A percentile compares a stretch with the other conserved stretches of the same genome.
Conservation (phyloP, 1,140 invertebrate genomes). For the Planococcus citri region DNA sequence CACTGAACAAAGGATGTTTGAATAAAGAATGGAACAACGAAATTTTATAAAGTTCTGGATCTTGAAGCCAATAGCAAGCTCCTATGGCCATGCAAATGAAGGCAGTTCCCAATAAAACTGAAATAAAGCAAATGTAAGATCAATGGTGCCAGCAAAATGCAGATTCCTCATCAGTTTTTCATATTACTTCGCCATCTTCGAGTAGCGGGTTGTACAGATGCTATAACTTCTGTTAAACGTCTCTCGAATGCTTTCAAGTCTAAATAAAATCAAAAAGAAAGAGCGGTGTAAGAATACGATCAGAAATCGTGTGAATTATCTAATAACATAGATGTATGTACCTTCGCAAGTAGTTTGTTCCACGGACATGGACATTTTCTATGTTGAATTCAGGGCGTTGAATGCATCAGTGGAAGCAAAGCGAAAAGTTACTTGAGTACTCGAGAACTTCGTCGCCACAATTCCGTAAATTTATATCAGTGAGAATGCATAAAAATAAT, state of each 20-base stretch:
- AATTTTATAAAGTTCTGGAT: conserved; percentile 75
- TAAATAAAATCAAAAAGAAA: conserved; percentile 40
- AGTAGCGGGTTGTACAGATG: conserved; percentile 79
- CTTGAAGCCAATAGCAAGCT: conserved; percentile 87
- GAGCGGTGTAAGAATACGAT: no score
- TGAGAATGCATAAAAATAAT: no score
- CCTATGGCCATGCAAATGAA: conserved; percentile 80
- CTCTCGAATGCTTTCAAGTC: conserved; percentile 95
- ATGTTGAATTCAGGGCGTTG: no score
- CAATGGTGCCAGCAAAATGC: neutral
- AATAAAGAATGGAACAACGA: conserved; percentile 78
- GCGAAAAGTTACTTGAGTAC: no score
- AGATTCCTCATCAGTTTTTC: no score
- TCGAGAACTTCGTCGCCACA: no score
- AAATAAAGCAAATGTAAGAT: conserved; percentile 33
- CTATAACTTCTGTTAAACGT: conserved; percentile 89
- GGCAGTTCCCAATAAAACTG: conserved; percentile 71
- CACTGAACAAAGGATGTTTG: conserved; percentile 94
- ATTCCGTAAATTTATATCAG: no score
- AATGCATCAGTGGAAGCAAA: no score
- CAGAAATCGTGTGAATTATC: no score
- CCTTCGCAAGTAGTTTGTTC: conserved; percentile 65
- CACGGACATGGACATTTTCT: conserved; percentile 42
- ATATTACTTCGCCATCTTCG: conserved; percentile 85
- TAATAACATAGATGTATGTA: conserved; percentile 31